These are phyloP conservation scores for Macrotrachela quadricornifera DNA, from an alignment of 1,140 invertebrate genomes.

Conservation along the genomic window DNA sequence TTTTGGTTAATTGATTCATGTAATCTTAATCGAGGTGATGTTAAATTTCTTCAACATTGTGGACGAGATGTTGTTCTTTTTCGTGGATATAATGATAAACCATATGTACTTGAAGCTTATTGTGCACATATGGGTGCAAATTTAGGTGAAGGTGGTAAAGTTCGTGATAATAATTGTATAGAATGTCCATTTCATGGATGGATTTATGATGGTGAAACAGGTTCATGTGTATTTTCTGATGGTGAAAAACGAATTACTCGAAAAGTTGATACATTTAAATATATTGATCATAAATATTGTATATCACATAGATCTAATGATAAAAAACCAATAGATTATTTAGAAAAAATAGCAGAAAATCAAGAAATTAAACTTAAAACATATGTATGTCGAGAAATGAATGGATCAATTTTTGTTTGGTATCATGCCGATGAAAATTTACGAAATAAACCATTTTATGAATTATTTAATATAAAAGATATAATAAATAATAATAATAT, in stretches of 20 bases:
- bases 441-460: background rate
- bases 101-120: constrained; percentile 49
- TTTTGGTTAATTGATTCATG: constrained; percentile 46
- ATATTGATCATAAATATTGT: background rate
- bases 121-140: constrained; percentile 64
- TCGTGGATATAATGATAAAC: constrained; percentile 32
- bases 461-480: constrained; percentile 1
- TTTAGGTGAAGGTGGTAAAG: constrained; percentile 46
- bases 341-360: constrained; percentile 1
- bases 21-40: constrained; percentile 37
- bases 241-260: constrained; percentile 19
- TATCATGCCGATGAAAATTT: background rate
- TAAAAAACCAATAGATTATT: background rate
- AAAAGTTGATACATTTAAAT: constrained; percentile 1
- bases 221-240: constrained; percentile 31
- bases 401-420: constrained; percentile 2
- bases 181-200: constrained; percentile 64
- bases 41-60: constrained; percentile 35
- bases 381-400: background rate
- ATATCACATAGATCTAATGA: background rate
- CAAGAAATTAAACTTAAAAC: constrained; percentile 3
- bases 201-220: constrained; percentile 45
- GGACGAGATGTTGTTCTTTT: constrained; percentile 51
- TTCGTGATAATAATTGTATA: constrained; percentile 44
- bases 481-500: background rate